These are phyloP conservation scores for Entomobrya proxima DNA, from an alignment of 2,888 invertebrate genomes.

Conservation along the genomic window DNA sequence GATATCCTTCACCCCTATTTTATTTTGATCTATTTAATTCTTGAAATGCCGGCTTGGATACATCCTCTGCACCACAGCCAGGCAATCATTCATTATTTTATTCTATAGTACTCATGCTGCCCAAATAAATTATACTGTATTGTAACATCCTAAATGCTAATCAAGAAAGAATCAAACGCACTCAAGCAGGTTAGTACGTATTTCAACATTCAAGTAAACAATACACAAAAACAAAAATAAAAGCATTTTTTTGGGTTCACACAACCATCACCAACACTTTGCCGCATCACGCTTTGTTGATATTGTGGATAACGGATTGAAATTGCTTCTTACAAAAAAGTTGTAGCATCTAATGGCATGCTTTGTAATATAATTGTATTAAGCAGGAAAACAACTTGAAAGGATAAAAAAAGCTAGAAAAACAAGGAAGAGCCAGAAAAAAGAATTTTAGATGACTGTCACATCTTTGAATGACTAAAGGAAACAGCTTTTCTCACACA, in stretches of 20 bases:
- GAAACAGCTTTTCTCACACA: slow-evolving; percentile 52
- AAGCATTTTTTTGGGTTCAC: not conserved
- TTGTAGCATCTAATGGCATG: not conserved
- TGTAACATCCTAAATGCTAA: slow-evolving; percentile 34
- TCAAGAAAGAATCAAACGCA: slow-evolving; percentile 20
- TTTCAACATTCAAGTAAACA: slow-evolving; percentile 16
- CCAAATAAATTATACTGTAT: slow-evolving; percentile 23
- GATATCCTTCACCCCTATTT: not conserved
- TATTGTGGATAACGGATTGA: slow-evolving; percentile 35
- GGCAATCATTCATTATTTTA: slow-evolving; percentile 32
- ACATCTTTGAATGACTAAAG: slow-evolving; percentile 59
- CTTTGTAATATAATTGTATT: slow-evolving; percentile 44
- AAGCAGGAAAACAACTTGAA: slow-evolving; percentile 42
- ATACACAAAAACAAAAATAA: not conserved
- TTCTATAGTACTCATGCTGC: slow-evolving; percentile 5
- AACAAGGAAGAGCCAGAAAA: not conserved
- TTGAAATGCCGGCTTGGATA: slow-evolving; percentile 1
- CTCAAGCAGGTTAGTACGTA: not conserved
- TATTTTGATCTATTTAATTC: slow-evolving; percentile 9
- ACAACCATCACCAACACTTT: not conserved
- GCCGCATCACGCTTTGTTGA: not conserved
- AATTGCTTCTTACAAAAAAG: slow-evolving; percentile 57
- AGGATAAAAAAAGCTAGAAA: slow-evolving; percentile 14
- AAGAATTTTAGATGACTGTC: slow-evolving; percentile 53
- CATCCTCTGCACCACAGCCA: not conserved